phyloP scores from a whole-genome alignment of 2,113 vertebrate genomes.

The Heptranchias perlo region DNA sequence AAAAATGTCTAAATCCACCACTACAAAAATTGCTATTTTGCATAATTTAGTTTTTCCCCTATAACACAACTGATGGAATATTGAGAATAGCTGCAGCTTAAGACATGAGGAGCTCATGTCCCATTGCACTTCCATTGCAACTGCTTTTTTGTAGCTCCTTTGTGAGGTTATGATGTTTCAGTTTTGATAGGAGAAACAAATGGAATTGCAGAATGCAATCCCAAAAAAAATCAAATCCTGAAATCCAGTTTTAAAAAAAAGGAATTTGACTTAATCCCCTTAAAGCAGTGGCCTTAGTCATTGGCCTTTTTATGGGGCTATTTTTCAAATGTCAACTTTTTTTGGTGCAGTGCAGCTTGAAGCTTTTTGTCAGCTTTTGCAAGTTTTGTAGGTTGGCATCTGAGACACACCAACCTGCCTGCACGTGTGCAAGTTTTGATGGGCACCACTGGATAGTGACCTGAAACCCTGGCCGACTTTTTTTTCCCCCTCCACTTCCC shows the following conservation, averaged over 20 bases:
- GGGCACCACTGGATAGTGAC: not conserved
- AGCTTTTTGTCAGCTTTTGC: not conserved
- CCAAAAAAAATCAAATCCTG: not conserved
- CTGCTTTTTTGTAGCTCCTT: not conserved
- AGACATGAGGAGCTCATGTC: too few species aligned
- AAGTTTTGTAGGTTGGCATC: not conserved
- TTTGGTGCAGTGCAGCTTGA: not conserved
- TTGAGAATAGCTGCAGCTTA: not conserved
- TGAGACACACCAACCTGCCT: not conserved
- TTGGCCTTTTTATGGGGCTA: too few species aligned
- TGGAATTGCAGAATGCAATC: not conserved
- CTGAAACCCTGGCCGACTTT: not conserved
- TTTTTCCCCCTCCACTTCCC: not conserved
- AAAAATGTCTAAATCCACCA: not conserved
- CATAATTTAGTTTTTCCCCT: not conserved
- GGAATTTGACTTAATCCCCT: too few species aligned
- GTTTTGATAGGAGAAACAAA: not conserved
- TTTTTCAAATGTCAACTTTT: not conserved
- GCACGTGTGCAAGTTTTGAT: too few species aligned
- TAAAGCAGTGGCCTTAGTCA: too few species aligned
- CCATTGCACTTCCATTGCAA: not conserved
- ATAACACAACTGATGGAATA: not conserved
- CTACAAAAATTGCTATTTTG: not conserved
- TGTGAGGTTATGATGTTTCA: too few species aligned
- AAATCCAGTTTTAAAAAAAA: too few species aligned